Base-by-base conservation (phyloP, 35 echinoderm and acorn worm genomes). In the Hemicentrotus pulcherrimus region DNA sequence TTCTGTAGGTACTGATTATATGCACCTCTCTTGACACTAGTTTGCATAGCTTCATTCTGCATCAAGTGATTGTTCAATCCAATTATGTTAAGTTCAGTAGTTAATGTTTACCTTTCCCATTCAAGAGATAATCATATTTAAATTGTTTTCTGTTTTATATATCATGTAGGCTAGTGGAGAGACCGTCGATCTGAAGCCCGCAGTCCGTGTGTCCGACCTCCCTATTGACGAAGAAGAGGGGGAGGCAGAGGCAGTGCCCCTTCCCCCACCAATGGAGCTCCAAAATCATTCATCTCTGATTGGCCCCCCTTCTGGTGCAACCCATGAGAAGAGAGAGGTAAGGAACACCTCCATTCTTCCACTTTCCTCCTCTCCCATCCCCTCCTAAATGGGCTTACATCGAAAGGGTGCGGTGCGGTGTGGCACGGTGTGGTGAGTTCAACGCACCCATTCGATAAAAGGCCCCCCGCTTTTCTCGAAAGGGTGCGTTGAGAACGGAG, bases 261-360 rank as follows among this genome's bases (percentile, higher is more conserved):
- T 97, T 47, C 96, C 96, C 91, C 94, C 96, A 89, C 96, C 96
- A 48, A 96, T 96, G 96, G 96, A 96, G 94, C 94, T 96, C 15
- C 96, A 96, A 87, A 96, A 96, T 47, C 96, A 96, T 86, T 94
- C 94, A 46, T 88, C 61, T 85, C 89, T 96, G 61, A 96, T 96
- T 48, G 94, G 85, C 52, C 96, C 86, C 47, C 65, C 65, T 6
- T 86, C 61, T 22, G 32, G 32, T 46, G 48, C 46, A 32, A 5
- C 94, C 48, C 86, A 95, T 91, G 87, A 95, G 16, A 48, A 50
- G 86, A 89, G 86, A 95, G 96, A 96, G 96, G 96, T 96, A 95
- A 94, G 50, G 61, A 22, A 28, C n/a, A 22, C 65, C 65, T 18
- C 2, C 2, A 28, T 11, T 14, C 65, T 78, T 78, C 65, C 52